Evolutionary conservation across 2,888 invertebrate species (phyloP), one percentile per base, ranked within the genome.

Genomic region (Tenthredo scrophulariae): DNA sequence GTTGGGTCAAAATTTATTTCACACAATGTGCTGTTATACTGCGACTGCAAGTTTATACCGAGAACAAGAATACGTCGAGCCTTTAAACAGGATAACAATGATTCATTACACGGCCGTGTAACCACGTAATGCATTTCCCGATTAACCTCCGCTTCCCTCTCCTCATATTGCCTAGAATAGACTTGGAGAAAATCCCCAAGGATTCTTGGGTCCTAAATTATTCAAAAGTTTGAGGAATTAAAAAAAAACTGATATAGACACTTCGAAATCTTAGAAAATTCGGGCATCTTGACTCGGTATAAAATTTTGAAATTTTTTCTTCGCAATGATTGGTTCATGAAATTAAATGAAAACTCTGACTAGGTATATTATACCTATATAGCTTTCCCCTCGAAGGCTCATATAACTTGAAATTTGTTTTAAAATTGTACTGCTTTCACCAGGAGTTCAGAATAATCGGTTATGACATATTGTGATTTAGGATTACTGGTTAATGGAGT

Each of bases 1-100:
- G 13, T 62, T 80, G 15, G 80, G 80, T 10, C 37, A 62, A 50
- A 80, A 62, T 80, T 80, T 62, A 80, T 80, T 80, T 80, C n/a
- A 62, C 62, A 40, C 22, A 80, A 22, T 22, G n/a, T 62, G 26
- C 13, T 43, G 9, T 74, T 18, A 74, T n/a, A 37, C 10, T 18
- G 40, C 22, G 26, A n/a, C 15, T 15, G 54, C 33, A 74, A 26
- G 43, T n/a, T n/a, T n/a, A n/a, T 43, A 43, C 10, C 13, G 10
- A 22, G 43, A 43, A 50, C 22, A 29, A 18, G 77, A 54, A 46
- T 77, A 43, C 18, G 6, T n/a, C n/a, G 43, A 22, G 72, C 43
- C 43, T 43, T 74, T 43, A 26, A 43, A 43, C 22, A 74, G n/a
- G 43, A 43, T 43, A n/a, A 74, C 72, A 74, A 74, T 74, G 40